These are phyloP conservation scores for Ormyrus thymus DNA, from an alignment of 2,888 invertebrate genomes.

Conservation along the genomic window DNA sequence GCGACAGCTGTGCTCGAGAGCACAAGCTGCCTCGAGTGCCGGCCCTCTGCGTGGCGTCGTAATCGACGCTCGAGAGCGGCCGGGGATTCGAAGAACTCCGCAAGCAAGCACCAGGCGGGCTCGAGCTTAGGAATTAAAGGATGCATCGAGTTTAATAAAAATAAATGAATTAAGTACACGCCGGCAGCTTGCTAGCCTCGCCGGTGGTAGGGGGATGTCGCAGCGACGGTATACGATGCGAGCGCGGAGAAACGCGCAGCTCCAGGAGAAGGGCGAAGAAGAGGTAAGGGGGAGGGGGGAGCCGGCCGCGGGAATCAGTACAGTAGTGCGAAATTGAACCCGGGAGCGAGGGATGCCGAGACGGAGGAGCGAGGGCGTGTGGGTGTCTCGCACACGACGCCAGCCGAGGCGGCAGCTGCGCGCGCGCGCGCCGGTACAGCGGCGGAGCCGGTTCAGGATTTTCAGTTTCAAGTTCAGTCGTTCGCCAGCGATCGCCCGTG, in stretches of 20 bases:
- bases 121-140: slow-evolving; percentile 6
- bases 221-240: neutral
- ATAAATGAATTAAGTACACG: slow-evolving; percentile 32
- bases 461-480: slow-evolving; percentile 35
- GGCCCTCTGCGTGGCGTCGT: no score
- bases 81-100: neutral
- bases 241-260: neutral
- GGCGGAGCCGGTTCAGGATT: slow-evolving; percentile 19
- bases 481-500: neutral
- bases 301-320: no score
- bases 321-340: no score
- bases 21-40: no score
- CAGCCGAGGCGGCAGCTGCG: no score
- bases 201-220: neutral
- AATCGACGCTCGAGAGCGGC: neutral
- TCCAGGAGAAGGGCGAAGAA: slow-evolving; percentile 4
- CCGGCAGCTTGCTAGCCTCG: neutral
- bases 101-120: neutral
- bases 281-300: slow-evolving; percentile 34
- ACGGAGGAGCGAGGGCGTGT: no score
- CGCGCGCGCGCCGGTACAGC: slow-evolving; percentile 40
- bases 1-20: no score
- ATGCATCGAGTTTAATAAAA: slow-evolving; percentile 30
- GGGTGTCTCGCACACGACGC: no score
- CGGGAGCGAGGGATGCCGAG: no score